Evolutionary conservation across 2,888 invertebrate genomes (phyloP), one percentile per base, ranked within the genome.

Genomic region (Ichneumon xanthorius): DNA sequence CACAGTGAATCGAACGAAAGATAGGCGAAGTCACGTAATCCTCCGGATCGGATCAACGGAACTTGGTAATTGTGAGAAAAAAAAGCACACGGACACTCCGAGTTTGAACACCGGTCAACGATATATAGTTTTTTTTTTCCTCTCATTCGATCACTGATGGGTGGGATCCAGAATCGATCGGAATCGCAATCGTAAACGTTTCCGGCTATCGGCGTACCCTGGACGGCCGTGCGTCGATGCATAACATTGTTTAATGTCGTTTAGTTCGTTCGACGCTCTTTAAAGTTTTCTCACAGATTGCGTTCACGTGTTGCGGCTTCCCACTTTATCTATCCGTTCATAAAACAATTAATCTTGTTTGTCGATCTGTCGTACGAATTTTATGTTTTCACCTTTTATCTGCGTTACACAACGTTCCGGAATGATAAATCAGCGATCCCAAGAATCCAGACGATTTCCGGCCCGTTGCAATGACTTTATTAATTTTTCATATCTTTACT

Each of bases 21-120:
- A 78, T 16, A 71, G 19, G 33, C 16, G 53, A 40, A 79, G 73
- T 85, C 67, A 85, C 85, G 82, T 85, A 85, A 85, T 67, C 50
- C 68, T 68, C 48, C 71, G 40, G 55, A 75, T 53, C 63, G 37
- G 63, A 82, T 82, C 70, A 55, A 75, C 81, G 78, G 19, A 84
- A 72, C 53, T 53, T 72, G 11, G 63, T 65, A 45, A 82, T 82
- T 85, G 73, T 68, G 67, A 37, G 26, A 61, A 40, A 68, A 65
- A 53, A 81, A 70, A n/a, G n/a, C 14, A 55, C 48, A 55, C 65
- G n/a, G 26, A 76, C 75, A n/a, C 63, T 65, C 63, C 80, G 71
- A 30, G 61, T 68, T 53, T 26, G 40, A 78, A 19, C 67, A 50
- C 48, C 70, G 70, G 53, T 70, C 33, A 16, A 63, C 33, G 63